Percentiles rank a stretch among this genome's conserved stretches.
Evolutionary conservation across 1,140 invertebrate genomes (phyloP).

Genomic region (Alviniconcha marisindica): DNA sequence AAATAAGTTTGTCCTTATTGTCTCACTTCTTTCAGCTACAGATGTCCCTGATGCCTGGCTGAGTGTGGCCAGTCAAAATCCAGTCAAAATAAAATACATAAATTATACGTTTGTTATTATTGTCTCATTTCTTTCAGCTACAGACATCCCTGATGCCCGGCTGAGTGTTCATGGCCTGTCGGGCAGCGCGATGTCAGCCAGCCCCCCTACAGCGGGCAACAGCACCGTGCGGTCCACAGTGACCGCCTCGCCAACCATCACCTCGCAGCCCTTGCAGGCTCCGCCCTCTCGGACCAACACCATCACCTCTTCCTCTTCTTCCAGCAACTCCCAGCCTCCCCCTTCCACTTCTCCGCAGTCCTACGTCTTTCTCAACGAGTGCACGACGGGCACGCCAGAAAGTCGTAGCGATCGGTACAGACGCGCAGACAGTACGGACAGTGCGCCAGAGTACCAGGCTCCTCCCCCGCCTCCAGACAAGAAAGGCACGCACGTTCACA

Average conservation of each 20-base stretch:
- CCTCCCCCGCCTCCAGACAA: slow-evolving; percentile 60
- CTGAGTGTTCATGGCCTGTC: slow-evolving; percentile 6
- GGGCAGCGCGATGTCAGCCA: background rate
- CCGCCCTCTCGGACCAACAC: background rate
- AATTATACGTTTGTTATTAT: too few species aligned
- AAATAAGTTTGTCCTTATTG: too few species aligned
- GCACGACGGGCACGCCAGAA: slow-evolving; percentile 84
- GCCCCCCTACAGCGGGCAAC: background rate
- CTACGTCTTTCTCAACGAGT: slow-evolving; percentile 85
- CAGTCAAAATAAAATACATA: too few species aligned
- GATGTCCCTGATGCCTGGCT: slow-evolving; percentile 21
- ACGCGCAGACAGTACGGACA: slow-evolving; percentile 59
- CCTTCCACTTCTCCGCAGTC: slow-evolving; percentile 65
- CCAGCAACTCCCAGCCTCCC: slow-evolving; percentile 18
- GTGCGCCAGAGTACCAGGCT: slow-evolving; percentile 65
- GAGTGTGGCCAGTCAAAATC: too few species aligned
- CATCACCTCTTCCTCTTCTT: slow-evolving; percentile 32
- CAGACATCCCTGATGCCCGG: slow-evolving; percentile 28
- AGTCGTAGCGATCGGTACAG: slow-evolving; percentile 67
- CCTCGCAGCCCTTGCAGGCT: background rate
- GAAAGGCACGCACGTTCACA: slow-evolving; percentile 21
- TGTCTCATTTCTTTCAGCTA: slow-evolving; percentile 4
- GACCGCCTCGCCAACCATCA: slow-evolving; percentile 31
- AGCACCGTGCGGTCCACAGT: background rate
- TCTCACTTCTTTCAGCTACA: background rate